Conservation (phyloP, 2,113 vertebrate genomes). For the Garra rufa region DNA sequence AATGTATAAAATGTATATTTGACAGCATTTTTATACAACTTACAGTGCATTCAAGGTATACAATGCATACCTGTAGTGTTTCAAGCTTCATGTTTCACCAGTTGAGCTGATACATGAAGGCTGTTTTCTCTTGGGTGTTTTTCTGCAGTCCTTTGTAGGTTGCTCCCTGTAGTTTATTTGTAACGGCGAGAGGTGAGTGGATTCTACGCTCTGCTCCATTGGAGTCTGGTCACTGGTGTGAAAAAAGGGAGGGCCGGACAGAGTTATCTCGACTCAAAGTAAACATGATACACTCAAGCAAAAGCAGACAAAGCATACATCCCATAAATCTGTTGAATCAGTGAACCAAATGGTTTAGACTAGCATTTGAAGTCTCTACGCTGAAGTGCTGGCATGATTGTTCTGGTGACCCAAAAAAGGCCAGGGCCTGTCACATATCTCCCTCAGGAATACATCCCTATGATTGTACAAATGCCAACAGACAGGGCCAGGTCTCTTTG, state of each 20-base stretch:
- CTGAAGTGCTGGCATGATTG: constrained; percentile 19
- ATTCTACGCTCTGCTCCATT: constrained; percentile 26
- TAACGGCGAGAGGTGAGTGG: constrained; percentile 31
- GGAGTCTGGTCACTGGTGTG: constrained; percentile 43
- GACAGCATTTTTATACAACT: background rate
- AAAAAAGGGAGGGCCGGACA: constrained; percentile 21
- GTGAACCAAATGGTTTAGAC: constrained; percentile 16
- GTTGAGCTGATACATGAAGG: background rate
- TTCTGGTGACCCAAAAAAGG: constrained; percentile 43
- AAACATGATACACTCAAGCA: constrained; percentile 9
- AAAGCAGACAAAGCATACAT: background rate
- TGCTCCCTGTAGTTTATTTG: constrained; percentile 36
- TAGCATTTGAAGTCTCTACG: constrained; percentile 8
- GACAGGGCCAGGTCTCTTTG: constrained; percentile 12
- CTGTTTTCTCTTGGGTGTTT: constrained; percentile 1
- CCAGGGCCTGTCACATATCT: background rate
- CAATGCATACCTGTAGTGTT: background rate
- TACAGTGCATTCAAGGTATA: background rate
- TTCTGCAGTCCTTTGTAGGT: background rate
- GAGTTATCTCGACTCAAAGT: constrained; percentile 9
- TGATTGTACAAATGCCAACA: constrained; percentile 37
- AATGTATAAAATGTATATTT: background rate
- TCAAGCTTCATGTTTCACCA: background rate
- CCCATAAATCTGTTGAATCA: background rate
- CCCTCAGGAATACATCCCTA: constrained; percentile 35